Base-by-base conservation (phyloP, 2,797 vertebrate species). In the Alectoris magna region DNA sequence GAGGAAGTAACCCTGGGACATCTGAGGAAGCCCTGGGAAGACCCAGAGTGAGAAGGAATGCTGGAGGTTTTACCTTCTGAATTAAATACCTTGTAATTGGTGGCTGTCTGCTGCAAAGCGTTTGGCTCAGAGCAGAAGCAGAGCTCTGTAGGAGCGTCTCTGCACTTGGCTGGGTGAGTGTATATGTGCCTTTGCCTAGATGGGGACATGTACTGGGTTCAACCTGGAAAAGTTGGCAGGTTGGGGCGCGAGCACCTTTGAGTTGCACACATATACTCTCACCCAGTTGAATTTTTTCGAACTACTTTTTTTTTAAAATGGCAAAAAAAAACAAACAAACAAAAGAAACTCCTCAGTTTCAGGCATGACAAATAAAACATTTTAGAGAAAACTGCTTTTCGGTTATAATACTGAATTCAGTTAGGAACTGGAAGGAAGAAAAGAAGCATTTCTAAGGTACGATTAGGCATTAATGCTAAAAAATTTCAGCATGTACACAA, bases 381-480 rank as follows among this genome's bases (percentile, higher is more conserved):
- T 87, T 78, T 73, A 44, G 60, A 70, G 60, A 85, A 83, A 89
- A 51, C 7, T n/a, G 11, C 55, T 78, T 66, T 69, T 78, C 36
- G 41, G 21, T 91, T 59, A 29, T 39, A 34, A 55, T 68, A 58
- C 58, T 68, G 59, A 89, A 59, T 23, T 62, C 70, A 77, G 77
- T 58, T 74, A 77, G 79, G 49, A 92, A 78, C 39, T 2, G 2
- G 7, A 5, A 4, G 6, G 11, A 29, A 10, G 3, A 11, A 21
- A 38, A 56, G 38, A 39, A 10, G 46, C 27, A 73, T 91, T 81
- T 41, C 31, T 49, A 84, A 91, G 39, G 75, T 74, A 80, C 43
- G 69, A 48, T 75, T 68, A 72, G 34, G 63, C 48, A 38, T 86
- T 80, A 67, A 78, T 53, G 23, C 17, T 86, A 84, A 92, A 92